Percentiles rank a stretch among this genome's conserved stretches.
Conservation (phyloP, 1,140 invertebrate species). For the Zaprionus taronus region DNA sequence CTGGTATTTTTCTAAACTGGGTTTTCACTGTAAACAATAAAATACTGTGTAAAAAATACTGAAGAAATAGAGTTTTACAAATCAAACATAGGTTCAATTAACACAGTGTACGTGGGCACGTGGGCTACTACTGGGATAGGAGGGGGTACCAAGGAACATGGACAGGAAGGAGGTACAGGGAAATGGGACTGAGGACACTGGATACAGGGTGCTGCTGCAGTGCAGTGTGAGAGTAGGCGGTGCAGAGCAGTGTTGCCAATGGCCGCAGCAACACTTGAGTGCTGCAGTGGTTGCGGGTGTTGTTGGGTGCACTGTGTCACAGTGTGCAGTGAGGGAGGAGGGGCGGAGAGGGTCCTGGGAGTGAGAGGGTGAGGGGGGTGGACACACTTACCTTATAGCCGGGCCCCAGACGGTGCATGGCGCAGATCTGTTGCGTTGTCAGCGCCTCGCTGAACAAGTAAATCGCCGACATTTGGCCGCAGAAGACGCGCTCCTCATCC, state of each 20-base stretch:
- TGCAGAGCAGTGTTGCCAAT: background rate
- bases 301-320: background rate
- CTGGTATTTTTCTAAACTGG: too few species aligned
- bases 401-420: slow-evolving; percentile 97
- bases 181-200: background rate
- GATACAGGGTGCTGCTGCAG: slow-evolving; percentile 34
- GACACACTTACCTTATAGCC: slow-evolving; percentile 94
- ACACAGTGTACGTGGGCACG: background rate
- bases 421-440: slow-evolving; percentile 97
- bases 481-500: slow-evolving; percentile 98
- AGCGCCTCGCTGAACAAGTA: slow-evolving; percentile 99
- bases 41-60: background rate
- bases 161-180: too few species aligned
- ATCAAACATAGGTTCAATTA: background rate
- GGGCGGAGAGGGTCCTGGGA: background rate
- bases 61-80: background rate
- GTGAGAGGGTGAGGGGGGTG: background rate
- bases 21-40: background rate
- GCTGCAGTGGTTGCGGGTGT: slow-evolving; percentile 29
- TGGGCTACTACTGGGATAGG: background rate
- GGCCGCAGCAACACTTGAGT: background rate
- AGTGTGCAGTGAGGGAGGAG: background rate
- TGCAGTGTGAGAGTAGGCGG: background rate
- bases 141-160: too few species aligned
- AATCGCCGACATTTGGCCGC: slow-evolving; percentile 99